Evolutionary conservation across 2,888 invertebrate genomes (phyloP), one percentile per base, ranked within the genome.

Genomic region (Lithodes maja): DNA sequence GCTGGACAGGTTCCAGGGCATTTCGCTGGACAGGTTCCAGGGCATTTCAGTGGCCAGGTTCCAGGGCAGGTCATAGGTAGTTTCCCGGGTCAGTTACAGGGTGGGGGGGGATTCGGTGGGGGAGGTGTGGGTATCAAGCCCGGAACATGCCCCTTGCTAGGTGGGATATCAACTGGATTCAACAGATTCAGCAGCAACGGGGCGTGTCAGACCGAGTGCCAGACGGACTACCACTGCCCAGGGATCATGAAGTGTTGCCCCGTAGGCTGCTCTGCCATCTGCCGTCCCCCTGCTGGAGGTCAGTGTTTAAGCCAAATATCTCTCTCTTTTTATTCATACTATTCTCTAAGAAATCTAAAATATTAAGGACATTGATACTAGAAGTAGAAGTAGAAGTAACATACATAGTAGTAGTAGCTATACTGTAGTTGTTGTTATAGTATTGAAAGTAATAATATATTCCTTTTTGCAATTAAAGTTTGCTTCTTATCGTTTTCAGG

Each of bases 181-280:
- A 50, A 50, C 17, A 50, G 80, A 15, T 80, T 80, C 54, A 54
- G 53, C 17, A 54, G 53, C 17, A 53, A 53, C 15, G 80, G 80
- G 17, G 54, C 80, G 9, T 80, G 80, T 17, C 52, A 52, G 9
- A 17, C 50, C n/a, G 80, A 80, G n/a, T 80, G 80, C 54, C 80
- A 80, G 54, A 53, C 52, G 9, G 80, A 80, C 54, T 80, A 52
- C 80, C 80, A 80, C n/a, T 80, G 80, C 54, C 52, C 80, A n/a
- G 80, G 80, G 54, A 12, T 80, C 80, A 7, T 53, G 3, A 80
- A 80, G 54, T 80, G 80, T 54, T 80, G 80, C 17, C 80, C 80
- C 54, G 80, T 80, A 15, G 80, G 80, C n/a, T 80, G 80, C 54
- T 80, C 80, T 12, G 54, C 80, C 12, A 53, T 80, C 17, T 80